phyloP scores from a whole-genome alignment of 1,140 invertebrate genomes.

The Radopholus similis region DNA sequence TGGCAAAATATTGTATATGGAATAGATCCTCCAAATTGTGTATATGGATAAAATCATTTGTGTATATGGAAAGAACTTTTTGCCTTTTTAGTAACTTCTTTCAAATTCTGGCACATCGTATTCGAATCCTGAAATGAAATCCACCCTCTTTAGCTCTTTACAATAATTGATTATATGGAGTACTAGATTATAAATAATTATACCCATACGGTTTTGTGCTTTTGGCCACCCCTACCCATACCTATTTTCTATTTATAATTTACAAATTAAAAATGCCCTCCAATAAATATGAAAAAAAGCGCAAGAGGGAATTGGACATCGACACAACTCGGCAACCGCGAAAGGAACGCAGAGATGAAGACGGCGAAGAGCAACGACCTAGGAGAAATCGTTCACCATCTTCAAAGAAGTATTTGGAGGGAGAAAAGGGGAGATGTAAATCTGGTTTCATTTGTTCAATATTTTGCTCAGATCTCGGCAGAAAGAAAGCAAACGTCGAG shows the following conservation, averaged over 20 bases:
- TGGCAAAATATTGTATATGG: no score
- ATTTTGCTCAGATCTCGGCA: not conserved
- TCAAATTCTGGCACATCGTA: no score
- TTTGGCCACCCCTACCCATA: not conserved
- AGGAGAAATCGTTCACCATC: not conserved
- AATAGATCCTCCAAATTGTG: no score
- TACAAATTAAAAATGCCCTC: not conserved
- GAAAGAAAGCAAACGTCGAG: not conserved
- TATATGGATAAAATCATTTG: no score
- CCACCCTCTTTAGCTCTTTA: no score
- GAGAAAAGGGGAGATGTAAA: not conserved
- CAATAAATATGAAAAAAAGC: slow-evolving; percentile 18
- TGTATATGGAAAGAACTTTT: no score
- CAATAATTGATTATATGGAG: no score
- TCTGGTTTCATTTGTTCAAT: not conserved
- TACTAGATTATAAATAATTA: no score
- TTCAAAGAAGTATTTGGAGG: not conserved
- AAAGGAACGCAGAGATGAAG: slow-evolving; percentile 1
- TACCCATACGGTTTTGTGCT: not conserved
- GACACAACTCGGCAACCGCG: slow-evolving; percentile 10
- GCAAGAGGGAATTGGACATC: slow-evolving; percentile 14
- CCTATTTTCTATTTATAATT: not conserved
- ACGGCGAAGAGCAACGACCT: not conserved
- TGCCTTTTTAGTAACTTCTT: no score
- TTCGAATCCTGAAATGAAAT: no score